Conservation (phyloP, 2,888 invertebrate species). For the Heterodera filipjevi region DNA sequence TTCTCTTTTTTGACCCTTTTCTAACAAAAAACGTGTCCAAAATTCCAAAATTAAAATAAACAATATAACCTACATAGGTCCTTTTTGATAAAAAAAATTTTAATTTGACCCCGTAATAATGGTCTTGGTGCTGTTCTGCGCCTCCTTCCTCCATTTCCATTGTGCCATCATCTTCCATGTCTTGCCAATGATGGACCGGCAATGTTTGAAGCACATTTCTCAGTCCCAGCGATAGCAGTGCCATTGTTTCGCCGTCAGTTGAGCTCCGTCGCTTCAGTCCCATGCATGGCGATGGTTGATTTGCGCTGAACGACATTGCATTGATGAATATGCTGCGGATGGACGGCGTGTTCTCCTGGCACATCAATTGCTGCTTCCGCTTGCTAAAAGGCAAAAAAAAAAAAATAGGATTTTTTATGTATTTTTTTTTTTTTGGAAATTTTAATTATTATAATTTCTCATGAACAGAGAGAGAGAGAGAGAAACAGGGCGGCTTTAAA, state of each 20-base stretch:
- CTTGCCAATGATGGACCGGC: not conserved
- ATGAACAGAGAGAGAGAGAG: no score
- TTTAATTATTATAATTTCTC: no score
- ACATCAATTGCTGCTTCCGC: not conserved
- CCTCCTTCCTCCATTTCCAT: no score
- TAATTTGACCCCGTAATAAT: no score
- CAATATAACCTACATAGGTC: no score
- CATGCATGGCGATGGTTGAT: not conserved
- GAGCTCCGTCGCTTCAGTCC: not conserved
- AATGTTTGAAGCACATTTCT: conserved; percentile 34
- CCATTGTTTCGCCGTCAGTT: conserved; percentile 43
- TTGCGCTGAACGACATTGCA: not conserved
- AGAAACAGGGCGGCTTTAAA: no score
- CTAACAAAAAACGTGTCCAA: no score
- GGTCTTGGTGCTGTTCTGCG: no score
- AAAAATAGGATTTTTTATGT: no score
- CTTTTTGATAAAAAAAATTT: no score
- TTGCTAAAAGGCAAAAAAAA: not conserved
- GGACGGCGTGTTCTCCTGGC: not conserved
- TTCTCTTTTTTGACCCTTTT: no score
- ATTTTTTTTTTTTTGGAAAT: not conserved
- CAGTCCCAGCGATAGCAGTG: conserved; percentile 42
- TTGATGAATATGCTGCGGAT: not conserved
- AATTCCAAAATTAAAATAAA: no score
- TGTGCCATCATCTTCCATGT: not conserved